A percentile compares a stretch with the other conserved stretches of the same genome.
phyloP scores from a whole-genome alignment of 2,113 vertebrate genomes.

The Poeciliopsis prolifica region DNA sequence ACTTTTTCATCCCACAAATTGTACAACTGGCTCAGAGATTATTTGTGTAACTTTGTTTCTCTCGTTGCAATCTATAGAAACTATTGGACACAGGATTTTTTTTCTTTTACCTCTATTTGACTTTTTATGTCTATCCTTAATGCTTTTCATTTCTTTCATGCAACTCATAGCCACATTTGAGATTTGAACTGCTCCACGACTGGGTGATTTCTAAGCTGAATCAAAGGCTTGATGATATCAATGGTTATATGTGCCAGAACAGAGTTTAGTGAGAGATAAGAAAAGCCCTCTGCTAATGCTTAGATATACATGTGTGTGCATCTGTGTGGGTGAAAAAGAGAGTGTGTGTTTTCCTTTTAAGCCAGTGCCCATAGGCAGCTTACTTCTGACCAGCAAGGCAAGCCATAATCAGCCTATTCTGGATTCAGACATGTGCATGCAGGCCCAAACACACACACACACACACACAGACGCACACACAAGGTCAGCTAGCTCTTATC shows the following conservation, averaged over 20 bases:
- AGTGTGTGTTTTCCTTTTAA: slow-evolving; percentile 27
- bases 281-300: slow-evolving; percentile 22
- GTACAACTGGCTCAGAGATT: background rate
- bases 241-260: slow-evolving; percentile 51
- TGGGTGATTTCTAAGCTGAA: slow-evolving; percentile 34
- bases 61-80: too few relatives aligned
- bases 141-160: background rate
- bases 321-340: slow-evolving; percentile 3
- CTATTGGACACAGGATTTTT: too few relatives aligned
- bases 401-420: slow-evolving; percentile 22
- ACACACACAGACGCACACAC: background rate
- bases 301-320: slow-evolving; percentile 22
- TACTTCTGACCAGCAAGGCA: slow-evolving; percentile 55
- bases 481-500: slow-evolving; percentile 36
- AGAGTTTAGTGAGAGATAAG: slow-evolving; percentile 61
- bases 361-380: slow-evolving; percentile 59
- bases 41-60: background rate
- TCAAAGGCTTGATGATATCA: slow-evolving; percentile 65
- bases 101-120: too few relatives aligned
- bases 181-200: background rate
- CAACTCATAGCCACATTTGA: background rate
- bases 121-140: too few relatives aligned
- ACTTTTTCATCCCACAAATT: background rate
- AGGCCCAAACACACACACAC: background rate
- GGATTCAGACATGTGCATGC: slow-evolving; percentile 26